Evolutionary conservation across 2,888 invertebrate species (phyloP), one percentile per base, ranked within the genome.

Genomic region (Limnephilus auricula): DNA sequence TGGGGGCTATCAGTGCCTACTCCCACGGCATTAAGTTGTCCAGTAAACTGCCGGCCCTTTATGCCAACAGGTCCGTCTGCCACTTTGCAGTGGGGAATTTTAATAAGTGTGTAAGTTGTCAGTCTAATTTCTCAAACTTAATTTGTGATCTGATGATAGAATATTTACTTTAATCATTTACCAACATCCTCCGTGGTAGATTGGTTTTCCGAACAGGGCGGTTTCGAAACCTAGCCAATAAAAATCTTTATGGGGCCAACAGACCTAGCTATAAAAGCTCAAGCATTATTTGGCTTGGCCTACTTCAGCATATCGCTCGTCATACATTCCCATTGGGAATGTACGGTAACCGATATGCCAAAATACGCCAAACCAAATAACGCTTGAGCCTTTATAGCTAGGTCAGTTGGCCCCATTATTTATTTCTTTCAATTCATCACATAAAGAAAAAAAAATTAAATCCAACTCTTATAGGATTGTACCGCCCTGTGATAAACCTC

Each of bases 1-100:
- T 97, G 91, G 98, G 97, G 2, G 98, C 98, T 0, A 96, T 98
- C 89, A 98, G 98, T 94, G 98, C 98, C 13, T 98, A 98, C 94
- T 96, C 97, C 50, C 98, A 98, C 94, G 98, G 98, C 1, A 97
- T 98, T 91, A 96, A 97, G 93, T 94, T 98, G 32, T 97, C 97
- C 79, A 96, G 97, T 89, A 97, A 97, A 93, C 96, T 98, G 94
- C 97, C 97, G 0, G 97, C 97, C 94, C 95, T 98, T 87, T 98
- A 97, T 94, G 96, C 97, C 0, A 98, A 97, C 93, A 96, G 98
- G 94, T 97, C 98, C 0, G 97, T 97, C 65, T 97, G 98, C n/a
- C 98, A 98, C 94, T 97, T 98, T 91, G 97, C 97, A 31, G 94
- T 97, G 93, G 97, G 97, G 84, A 98, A 98, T 95, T 97, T 97